Evolutionary conservation across 1,140 invertebrate genomes (phyloP).

Genomic region (Caerostris darwini): DNA sequence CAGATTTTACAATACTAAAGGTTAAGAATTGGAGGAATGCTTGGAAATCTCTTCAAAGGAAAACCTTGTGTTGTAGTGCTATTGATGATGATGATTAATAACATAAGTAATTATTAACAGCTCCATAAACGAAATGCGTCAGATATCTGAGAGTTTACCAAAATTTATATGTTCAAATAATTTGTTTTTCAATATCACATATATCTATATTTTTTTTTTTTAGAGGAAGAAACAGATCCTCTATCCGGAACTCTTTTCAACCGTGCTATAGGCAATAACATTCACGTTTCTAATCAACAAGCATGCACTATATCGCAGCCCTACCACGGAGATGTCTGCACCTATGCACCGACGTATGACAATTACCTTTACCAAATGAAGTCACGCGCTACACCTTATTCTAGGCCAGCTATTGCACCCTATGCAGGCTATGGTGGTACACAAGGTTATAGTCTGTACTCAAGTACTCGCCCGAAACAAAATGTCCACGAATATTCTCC

Average conservation of each 20-base stretch:
- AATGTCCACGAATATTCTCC: slow-evolving; percentile 78
- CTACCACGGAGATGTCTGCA: slow-evolving; percentile 83
- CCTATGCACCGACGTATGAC: slow-evolving; percentile 84
- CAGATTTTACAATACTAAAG: no score
- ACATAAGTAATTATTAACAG: not conserved
- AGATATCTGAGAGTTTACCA: not conserved
- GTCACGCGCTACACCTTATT: slow-evolving; percentile 75
- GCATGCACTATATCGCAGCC: slow-evolving; percentile 81
- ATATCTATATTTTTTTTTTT: not conserved
- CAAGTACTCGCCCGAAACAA: slow-evolving; percentile 70
- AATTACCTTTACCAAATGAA: slow-evolving; percentile 79
- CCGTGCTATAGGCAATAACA: slow-evolving; percentile 47
- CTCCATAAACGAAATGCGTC: not conserved
- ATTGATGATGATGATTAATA: no score
- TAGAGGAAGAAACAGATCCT: slow-evolving; percentile 73
- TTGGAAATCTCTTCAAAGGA: not conserved
- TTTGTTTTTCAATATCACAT: not conserved
- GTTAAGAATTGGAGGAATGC: no score
- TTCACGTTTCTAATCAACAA: slow-evolving; percentile 39
- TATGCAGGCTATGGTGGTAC: slow-evolving; percentile 41
- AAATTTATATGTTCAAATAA: not conserved
- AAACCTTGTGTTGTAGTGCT: not conserved
- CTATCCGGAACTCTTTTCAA: slow-evolving; percentile 60
- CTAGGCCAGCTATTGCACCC: slow-evolving; percentile 67
- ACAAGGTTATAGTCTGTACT: slow-evolving; percentile 66